Conservation (phyloP, 2,113 vertebrate genomes). For the Colaptes auratus region DNA sequence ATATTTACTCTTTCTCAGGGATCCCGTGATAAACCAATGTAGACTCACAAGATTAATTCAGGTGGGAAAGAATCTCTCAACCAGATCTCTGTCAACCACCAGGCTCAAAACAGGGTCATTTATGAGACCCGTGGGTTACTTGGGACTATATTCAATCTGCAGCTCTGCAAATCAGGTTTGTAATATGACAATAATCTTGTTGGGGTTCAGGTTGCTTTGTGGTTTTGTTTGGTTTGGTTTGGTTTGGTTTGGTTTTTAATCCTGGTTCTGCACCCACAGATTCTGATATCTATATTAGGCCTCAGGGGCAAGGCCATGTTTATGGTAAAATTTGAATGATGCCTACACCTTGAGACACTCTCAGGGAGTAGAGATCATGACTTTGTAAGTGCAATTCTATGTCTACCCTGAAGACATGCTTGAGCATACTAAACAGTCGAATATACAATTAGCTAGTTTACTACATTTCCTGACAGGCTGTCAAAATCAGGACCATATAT, state of each 20-base stretch:
- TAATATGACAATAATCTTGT: background rate
- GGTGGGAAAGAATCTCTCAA: background rate
- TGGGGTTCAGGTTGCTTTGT: background rate
- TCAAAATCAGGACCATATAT: background rate
- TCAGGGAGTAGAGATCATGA: fast-evolving
- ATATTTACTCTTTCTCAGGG: background rate
- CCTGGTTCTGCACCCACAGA: background rate
- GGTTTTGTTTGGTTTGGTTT: no score
- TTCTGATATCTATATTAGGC: background rate
- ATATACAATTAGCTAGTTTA: background rate
- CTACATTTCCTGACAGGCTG: background rate
- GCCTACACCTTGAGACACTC: background rate
- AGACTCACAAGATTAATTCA: background rate
- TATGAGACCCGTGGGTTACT: background rate
- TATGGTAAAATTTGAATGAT: background rate
- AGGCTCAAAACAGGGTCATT: background rate
- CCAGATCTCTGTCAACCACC: background rate
- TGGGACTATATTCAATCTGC: background rate
- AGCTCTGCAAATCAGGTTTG: background rate
- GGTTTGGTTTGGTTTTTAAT: background rate
- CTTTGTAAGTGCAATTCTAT: background rate
- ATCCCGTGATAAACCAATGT: background rate
- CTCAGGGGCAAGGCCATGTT: background rate
- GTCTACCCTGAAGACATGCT: background rate
- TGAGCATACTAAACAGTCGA: background rate